A percentile compares a stretch with the other conserved stretches of the same genome.
Evolutionary conservation across 2,888 invertebrate genomes (phyloP).

Genomic region (Plemyria rubiginata): DNA sequence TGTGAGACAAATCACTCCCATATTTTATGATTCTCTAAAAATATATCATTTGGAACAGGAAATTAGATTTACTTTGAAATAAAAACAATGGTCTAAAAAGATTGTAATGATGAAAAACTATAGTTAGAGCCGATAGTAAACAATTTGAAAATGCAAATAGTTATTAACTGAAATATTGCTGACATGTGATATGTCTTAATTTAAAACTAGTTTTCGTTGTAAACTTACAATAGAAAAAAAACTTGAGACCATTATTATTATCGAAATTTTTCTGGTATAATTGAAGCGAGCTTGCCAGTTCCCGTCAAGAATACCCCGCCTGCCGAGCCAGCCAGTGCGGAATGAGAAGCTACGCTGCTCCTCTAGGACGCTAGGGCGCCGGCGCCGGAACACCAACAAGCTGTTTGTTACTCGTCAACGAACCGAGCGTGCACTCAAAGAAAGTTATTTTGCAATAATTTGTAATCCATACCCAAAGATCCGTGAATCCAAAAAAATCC

Average conservation of each 20-base stretch:
- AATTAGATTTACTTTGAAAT: no score
- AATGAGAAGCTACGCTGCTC: background rate
- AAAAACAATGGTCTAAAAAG: no score
- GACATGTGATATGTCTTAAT: no score
- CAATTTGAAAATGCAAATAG: no score
- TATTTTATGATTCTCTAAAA: background rate
- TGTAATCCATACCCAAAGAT: conserved; percentile 80
- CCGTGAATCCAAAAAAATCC: conserved; percentile 63
- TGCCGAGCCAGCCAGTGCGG: background rate
- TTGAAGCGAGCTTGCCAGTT: background rate
- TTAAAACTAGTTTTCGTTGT: no score
- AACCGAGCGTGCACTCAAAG: conserved; percentile 77
- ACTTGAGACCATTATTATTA: no score
- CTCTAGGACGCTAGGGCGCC: no score
- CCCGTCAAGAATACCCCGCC: conserved; percentile 4
- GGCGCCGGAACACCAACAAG: conserved; percentile 29
- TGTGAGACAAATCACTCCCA: no score
- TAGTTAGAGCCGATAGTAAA: background rate
- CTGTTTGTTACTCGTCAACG: conserved; percentile 69
- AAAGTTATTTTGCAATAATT: conserved; percentile 74
- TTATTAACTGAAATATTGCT: no score
- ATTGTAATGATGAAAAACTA: no score
- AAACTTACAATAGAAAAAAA: no score
- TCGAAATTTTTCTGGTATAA: no score
- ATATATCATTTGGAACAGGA: background rate